phyloP scores from a whole-genome alignment of 2,888 invertebrate species.

The Calameuta idolon region DNA sequence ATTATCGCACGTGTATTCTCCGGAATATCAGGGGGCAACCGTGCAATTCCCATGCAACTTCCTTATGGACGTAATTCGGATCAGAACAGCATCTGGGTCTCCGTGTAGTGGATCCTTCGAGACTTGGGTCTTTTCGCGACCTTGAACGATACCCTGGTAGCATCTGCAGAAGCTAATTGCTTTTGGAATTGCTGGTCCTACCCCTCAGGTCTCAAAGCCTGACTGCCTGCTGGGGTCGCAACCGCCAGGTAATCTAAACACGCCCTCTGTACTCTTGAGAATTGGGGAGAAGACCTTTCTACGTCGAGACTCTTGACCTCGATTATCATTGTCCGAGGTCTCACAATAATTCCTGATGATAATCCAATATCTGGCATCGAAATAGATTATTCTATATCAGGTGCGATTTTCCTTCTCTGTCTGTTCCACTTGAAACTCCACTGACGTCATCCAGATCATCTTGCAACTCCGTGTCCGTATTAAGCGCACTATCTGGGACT shows the following conservation, averaged over 20 bases:
- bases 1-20: background rate
- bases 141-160: background rate
- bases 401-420: background rate
- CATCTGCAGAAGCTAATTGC: conserved; percentile 1
- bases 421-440: background rate
- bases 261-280: background rate
- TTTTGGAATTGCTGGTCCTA: background rate
- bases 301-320: background rate
- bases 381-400: background rate
- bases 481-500: background rate
- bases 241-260: background rate
- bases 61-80: background rate
- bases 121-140: background rate
- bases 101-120: background rate
- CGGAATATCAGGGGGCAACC: background rate
- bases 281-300: background rate
- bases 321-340: background rate
- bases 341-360: background rate
- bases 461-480: background rate
- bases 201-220: background rate
- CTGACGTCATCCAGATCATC: background rate
- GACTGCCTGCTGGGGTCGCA: background rate
- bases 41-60: background rate
- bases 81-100: background rate
- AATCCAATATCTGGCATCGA: background rate